phyloP scores from a whole-genome alignment of 2,797 vertebrate genomes.

The Coccyzus lansbergi region DNA sequence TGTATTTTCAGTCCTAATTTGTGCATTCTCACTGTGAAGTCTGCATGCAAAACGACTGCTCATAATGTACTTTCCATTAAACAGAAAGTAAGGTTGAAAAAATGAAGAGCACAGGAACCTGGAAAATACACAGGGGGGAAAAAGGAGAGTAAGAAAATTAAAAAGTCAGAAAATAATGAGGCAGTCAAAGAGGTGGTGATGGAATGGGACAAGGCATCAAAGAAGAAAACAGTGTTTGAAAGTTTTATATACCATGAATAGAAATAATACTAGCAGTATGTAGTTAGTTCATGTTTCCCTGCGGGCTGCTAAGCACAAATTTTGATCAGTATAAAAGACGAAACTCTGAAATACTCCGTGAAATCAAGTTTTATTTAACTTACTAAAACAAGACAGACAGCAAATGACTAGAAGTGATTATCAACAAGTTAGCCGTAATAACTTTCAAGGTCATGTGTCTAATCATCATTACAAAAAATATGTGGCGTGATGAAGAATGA shows the following conservation, averaged over 20 bases:
- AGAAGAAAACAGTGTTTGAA: background rate
- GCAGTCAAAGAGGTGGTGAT: background rate
- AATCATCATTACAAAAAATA: too few species aligned
- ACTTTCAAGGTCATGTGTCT: too few species aligned
- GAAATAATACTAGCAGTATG: background rate
- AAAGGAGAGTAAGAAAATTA: background rate
- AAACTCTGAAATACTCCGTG: too few species aligned
- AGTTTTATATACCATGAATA: background rate
- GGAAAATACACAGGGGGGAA: background rate
- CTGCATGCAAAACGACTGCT: background rate
- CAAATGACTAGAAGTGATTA: too few species aligned
- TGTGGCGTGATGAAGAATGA: too few species aligned
- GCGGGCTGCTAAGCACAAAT: too few species aligned
- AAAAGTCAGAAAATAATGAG: background rate
- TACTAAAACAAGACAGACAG: too few species aligned
- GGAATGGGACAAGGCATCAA: background rate
- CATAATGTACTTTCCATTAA: background rate
- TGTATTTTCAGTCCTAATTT: constrained; percentile 3
- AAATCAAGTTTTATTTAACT: too few species aligned
- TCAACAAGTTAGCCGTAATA: too few species aligned
- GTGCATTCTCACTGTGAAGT: background rate
- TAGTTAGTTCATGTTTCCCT: background rate
- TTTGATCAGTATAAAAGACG: too few species aligned
- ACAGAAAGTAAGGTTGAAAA: background rate
- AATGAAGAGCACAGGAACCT: background rate